Conservation (phyloP, 1,140 invertebrate species). For the Hermetia illucens region DNA sequence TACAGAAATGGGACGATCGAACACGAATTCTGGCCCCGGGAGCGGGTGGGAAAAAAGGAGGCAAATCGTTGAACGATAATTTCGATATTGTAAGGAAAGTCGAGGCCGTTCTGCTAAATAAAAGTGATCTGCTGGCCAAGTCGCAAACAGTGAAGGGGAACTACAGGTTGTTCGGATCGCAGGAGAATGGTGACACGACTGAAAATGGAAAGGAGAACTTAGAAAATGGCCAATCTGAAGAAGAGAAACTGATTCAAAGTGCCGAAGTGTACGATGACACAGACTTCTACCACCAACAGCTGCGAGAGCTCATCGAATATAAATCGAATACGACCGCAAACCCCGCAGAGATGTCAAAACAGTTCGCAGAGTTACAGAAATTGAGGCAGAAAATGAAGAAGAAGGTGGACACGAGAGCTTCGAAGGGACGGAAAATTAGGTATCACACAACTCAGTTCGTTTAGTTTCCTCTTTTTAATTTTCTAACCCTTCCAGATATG, state of each 20-base stretch:
- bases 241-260: slow-evolving; percentile 49
- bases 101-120: slow-evolving; percentile 67
- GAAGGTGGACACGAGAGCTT: slow-evolving; percentile 80
- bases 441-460: slow-evolving; percentile 5
- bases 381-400: slow-evolving; percentile 78
- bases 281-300: slow-evolving; percentile 90
- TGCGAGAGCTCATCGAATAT: slow-evolving; percentile 83
- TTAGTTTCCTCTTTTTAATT: background rate
- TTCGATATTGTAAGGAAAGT: slow-evolving; percentile 75
- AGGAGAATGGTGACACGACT: slow-evolving; percentile 13
- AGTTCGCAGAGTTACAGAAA: slow-evolving; percentile 85
- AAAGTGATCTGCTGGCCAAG: slow-evolving; percentile 54
- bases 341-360: slow-evolving; percentile 62
- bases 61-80: slow-evolving; percentile 47
- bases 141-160: slow-evolving; percentile 69
- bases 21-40: slow-evolving; percentile 53
- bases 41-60: slow-evolving; percentile 39
- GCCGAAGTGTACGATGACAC: slow-evolving; percentile 89
- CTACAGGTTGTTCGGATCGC: slow-evolving; percentile 56
- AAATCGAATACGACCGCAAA: slow-evolving; percentile 72
- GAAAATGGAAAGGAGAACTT: slow-evolving; percentile 22
- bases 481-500: slow-evolving; percentile 40
- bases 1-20: slow-evolving; percentile 89
- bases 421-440: slow-evolving; percentile 81
- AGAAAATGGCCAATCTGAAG: slow-evolving; percentile 14